Evolutionary conservation across 2,888 invertebrate species (phyloP).

Genomic region (Noctua janthe): DNA sequence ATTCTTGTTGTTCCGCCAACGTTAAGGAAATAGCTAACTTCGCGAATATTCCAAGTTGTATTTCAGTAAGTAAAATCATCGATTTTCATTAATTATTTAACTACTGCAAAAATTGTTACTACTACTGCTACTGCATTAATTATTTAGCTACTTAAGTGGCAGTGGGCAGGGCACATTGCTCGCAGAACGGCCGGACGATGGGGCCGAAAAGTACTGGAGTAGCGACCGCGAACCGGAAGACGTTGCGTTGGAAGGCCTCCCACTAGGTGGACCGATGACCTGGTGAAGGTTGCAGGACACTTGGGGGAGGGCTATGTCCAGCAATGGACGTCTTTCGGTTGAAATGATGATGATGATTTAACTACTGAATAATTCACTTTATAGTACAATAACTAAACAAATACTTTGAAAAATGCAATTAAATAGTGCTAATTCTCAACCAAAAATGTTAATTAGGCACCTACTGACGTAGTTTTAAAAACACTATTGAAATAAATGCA

Average conservation of each 20-base stretch:
- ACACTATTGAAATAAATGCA: background rate
- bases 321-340: too few species aligned
- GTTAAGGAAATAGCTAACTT: background rate
- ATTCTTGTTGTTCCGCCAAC: background rate
- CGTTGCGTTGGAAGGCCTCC: too few species aligned
- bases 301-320: too few species aligned
- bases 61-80: background rate
- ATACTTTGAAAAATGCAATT: background rate
- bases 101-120: background rate
- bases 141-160: too few species aligned
- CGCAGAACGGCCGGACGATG: too few species aligned
- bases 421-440: background rate
- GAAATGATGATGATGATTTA: too few species aligned
- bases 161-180: too few species aligned
- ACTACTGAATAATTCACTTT: background rate
- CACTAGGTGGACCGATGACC: too few species aligned
- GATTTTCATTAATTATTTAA: background rate
- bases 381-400: background rate
- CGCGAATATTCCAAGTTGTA: background rate
- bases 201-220: too few species aligned
- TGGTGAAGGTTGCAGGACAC: too few species aligned
- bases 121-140: too few species aligned
- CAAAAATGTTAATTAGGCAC: background rate
- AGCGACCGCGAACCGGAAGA: too few species aligned
- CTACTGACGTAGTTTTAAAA: background rate